Percentiles rank a stretch among this genome's conserved stretches.
Conservation (phyloP, 2,113 vertebrate species). For the Motacilla alba region DNA sequence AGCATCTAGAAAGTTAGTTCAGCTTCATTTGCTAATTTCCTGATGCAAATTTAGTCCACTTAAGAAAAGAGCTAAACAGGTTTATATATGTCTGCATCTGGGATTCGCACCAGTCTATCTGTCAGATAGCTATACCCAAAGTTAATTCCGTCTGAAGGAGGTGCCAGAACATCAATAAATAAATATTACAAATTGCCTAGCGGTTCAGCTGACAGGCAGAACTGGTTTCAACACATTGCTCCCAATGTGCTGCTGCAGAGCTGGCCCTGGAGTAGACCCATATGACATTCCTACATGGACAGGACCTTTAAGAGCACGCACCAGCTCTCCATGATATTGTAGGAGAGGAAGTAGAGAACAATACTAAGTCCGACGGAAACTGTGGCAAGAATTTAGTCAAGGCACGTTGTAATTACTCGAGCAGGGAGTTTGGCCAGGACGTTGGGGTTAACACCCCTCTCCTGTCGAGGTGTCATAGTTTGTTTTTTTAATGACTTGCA, state of each 20-base stretch:
- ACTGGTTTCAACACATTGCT: not conserved
- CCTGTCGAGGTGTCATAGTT: slow-evolving; percentile 28
- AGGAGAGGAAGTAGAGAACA: slow-evolving; percentile 57
- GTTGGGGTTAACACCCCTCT: slow-evolving; percentile 53
- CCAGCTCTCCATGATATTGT: not conserved
- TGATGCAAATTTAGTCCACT: not conserved
- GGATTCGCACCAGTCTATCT: not conserved
- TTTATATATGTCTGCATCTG: not conserved
- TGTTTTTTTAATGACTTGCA: slow-evolving; percentile 40
- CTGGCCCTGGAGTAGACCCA: not conserved
- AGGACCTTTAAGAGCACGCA: not conserved
- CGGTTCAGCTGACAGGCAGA: slow-evolving; percentile 39
- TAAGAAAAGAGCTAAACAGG: not conserved
- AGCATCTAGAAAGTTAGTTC: not conserved
- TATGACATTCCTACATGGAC: not conserved
- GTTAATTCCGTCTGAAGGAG: slow-evolving; percentile 18
- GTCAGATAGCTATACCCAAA: not conserved
- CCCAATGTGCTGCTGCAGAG: not conserved
- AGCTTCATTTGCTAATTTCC: not conserved
- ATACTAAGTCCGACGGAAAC: slow-evolving; percentile 35
- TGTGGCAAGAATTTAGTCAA: slow-evolving; percentile 57
- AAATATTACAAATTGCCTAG: slow-evolving; percentile 39
- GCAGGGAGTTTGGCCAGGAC: slow-evolving; percentile 42
- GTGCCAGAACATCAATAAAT: slow-evolving; percentile 47
- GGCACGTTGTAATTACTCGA: not conserved